Conservation (phyloP, 2,888 invertebrate species). For the Papilio elwesi region DNA sequence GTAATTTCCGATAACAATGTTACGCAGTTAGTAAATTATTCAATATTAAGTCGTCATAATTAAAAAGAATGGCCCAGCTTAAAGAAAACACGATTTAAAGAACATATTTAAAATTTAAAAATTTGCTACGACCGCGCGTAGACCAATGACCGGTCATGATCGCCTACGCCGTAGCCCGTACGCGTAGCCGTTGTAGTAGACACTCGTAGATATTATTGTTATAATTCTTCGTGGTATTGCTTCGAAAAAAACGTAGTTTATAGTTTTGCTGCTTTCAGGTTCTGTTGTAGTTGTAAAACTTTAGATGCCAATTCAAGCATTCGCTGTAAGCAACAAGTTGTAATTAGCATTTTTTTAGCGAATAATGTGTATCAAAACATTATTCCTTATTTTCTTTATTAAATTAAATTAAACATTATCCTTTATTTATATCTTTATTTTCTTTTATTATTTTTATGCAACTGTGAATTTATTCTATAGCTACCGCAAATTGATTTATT, state of each 20-base stretch:
- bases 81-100: neutral
- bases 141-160: slow-evolving; percentile 50
- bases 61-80: too few species aligned
- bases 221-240: slow-evolving; percentile 50
- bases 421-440: too few species aligned
- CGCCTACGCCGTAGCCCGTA: slow-evolving; percentile 56
- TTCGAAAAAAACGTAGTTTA: slow-evolving; percentile 21
- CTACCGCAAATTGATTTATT: too few species aligned
- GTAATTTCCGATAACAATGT: neutral
- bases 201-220: slow-evolving; percentile 66
- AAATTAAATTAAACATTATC: too few species aligned
- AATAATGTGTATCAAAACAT: too few species aligned
- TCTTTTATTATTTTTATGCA: too few species aligned
- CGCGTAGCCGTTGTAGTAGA: slow-evolving; percentile 63
- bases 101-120: neutral
- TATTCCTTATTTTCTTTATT: too few species aligned
- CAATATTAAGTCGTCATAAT: too few species aligned
- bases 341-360: too few species aligned
- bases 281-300: neutral
- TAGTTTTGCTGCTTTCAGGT: neutral
- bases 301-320: neutral
- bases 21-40: too few species aligned
- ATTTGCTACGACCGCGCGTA: slow-evolving; percentile 2
- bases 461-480: too few species aligned
- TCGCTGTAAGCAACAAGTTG: too few species aligned